Evolutionary conservation across 2,888 invertebrate species (phyloP), one percentile per base, ranked within the genome.

Genomic region (Drosophila lutescens): DNA sequence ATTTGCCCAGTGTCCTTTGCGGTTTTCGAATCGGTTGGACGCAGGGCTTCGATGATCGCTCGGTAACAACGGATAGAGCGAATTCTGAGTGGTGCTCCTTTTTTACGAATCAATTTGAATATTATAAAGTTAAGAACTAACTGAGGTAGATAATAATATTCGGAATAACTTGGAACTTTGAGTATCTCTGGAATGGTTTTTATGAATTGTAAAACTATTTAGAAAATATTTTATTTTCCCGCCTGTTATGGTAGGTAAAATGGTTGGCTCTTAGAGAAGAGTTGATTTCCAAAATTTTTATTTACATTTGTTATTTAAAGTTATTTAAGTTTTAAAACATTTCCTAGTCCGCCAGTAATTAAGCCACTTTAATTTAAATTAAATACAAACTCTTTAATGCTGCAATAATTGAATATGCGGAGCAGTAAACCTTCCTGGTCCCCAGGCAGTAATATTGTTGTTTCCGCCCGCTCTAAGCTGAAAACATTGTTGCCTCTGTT

Each of bases 1-100:
- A 80, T 80, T 79, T 77, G 79, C 44, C 72, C 59, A 32, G 65
- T 53, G 60, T 56, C 40, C 56, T 73, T 76, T 70, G 26, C 41
- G 68, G 51, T 41, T 36, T 32, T 23, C 38, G 69, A 32, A 47
- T 43, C 51, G 41, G 51, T 53, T 43, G 60, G 50, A 43, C 49
- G 56, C 61, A 38, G 76, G 49, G 58, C 76, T 86, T 84, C 87
- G 89, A 86, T 86, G 87, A 85, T 88, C 89, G 89, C 87, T 85
- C 89, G 85, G 85, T 85, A 55, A 4, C 74, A 66, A 70, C 80
- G 87, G 65, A 80, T 79, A 85, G 67, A 76, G 68, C 89, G 85
- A 85, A 86, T 84, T 85, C 85, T 85, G 89, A 88, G 89, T 86
- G 85, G 85, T 80, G 51, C 41, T 12, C 54, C 58, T 74, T 86